Percentiles rank a stretch among this genome's conserved stretches.
Evolutionary conservation across 2,888 invertebrate genomes (phyloP).

Genomic region (Lochmaea crataegi): DNA sequence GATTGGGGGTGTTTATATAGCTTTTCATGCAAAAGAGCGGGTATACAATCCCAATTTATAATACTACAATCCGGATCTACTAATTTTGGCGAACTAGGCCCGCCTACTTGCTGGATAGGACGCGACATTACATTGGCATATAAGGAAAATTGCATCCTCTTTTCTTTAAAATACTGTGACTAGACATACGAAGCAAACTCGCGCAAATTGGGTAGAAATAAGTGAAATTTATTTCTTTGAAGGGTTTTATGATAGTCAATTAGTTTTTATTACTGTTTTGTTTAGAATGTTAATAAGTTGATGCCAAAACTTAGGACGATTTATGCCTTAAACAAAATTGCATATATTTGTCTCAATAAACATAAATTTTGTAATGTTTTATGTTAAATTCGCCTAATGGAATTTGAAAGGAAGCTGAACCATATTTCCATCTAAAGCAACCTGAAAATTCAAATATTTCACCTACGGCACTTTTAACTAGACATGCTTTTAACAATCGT

Average conservation of each 20-base stretch:
- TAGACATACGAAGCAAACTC: conserved; percentile 52
- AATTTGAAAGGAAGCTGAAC: too few species aligned
- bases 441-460: neutral
- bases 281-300: conserved; percentile 17
- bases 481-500: neutral
- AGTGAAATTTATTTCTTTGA: conserved; percentile 47
- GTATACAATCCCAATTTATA: conserved; percentile 55
- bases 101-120: conserved; percentile 53
- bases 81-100: conserved; percentile 54
- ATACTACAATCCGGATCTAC: conserved; percentile 55
- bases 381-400: too few species aligned
- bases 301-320: conserved; percentile 6
- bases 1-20: conserved; percentile 36
- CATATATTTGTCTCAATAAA: conserved; percentile 3
- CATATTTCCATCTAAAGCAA: too few species aligned
- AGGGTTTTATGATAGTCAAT: conserved; percentile 17
- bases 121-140: conserved; percentile 60
- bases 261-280: conserved; percentile 23
- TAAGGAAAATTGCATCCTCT: conserved; percentile 56
- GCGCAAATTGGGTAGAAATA: conserved; percentile 56
- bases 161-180: conserved; percentile 55
- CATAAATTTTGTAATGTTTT: neutral
- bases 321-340: neutral
- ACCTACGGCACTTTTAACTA: neutral
- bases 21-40: conserved; percentile 51